These are phyloP conservation scores for Alouatta palliata DNA, from an alignment of 2,113 vertebrate genomes.

Conservation along the genomic window DNA sequence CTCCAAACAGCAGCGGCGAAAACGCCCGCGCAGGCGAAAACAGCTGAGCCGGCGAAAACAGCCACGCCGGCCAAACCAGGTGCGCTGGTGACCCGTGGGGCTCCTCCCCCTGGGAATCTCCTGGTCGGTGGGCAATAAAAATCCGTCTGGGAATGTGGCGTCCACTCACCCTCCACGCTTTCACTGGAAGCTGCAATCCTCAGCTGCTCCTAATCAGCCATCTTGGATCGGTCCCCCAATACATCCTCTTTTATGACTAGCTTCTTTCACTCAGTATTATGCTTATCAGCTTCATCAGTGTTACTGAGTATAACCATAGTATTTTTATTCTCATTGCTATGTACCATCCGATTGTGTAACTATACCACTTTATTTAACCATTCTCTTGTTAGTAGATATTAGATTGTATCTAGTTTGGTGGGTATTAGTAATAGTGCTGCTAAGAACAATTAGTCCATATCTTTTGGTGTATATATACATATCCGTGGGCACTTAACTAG, in stretches of 20 bases:
- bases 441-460: not conserved
- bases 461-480: not conserved
- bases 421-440: not conserved
- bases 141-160: no score
- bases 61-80: no score
- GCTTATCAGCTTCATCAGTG: not conserved
- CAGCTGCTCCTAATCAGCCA: no score
- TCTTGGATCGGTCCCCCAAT: no score
- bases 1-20: no score
- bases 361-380: not conserved
- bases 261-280: not conserved
- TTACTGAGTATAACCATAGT: not conserved
- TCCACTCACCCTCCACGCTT: no score
- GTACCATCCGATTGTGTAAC: not conserved
- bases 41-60: no score
- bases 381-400: not conserved
- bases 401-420: not conserved
- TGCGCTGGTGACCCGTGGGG: no score
- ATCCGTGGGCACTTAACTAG: not conserved
- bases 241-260: not conserved
- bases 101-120: no score
- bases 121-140: no score
- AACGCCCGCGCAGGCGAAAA: no score
- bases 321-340: not conserved
- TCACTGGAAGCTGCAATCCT: no score